Conservation (phyloP, 1,140 invertebrate species). For the Pomacea maculata region DNA sequence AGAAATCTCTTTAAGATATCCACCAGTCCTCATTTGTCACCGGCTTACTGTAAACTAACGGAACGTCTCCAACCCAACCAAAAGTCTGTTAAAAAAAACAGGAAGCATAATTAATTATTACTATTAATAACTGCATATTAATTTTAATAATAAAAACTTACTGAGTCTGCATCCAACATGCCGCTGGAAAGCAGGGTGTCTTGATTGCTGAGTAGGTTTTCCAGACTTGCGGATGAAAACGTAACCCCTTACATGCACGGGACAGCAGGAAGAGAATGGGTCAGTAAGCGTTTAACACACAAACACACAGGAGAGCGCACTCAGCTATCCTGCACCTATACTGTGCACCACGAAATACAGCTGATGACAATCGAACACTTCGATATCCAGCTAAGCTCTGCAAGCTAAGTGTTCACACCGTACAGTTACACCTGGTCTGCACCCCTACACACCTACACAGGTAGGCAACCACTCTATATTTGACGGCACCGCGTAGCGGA, state of each 20-base stretch:
- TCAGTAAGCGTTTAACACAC: not conserved
- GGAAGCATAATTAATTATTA: too few species aligned
- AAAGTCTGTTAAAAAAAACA: too few species aligned
- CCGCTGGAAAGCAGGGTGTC: conserved; percentile 24
- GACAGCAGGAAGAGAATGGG: not conserved
- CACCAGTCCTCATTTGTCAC: too few species aligned
- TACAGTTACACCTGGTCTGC: too few species aligned
- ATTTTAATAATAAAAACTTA: not conserved
- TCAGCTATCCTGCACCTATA: not conserved
- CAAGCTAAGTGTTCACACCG: not conserved
- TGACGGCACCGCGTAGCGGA: too few species aligned
- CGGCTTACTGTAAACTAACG: too few species aligned
- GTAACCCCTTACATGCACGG: not conserved
- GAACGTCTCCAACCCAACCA: too few species aligned
- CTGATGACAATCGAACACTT: not conserved
- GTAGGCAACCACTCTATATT: too few species aligned
- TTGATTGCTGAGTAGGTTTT: conserved; percentile 18
- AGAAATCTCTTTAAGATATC: too few species aligned
- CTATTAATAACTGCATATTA: too few species aligned
- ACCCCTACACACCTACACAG: too few species aligned
- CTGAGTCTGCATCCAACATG: conserved; percentile 21
- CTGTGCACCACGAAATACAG: not conserved
- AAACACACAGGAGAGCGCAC: too few species aligned
- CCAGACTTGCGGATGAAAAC: conserved; percentile 13
- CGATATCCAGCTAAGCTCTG: not conserved